A percentile compares a stretch with the other conserved stretches of the same genome.
These are phyloP conservation scores for Drepana falcataria DNA, from an alignment of 2,888 invertebrate species.

Conservation along the genomic window DNA sequence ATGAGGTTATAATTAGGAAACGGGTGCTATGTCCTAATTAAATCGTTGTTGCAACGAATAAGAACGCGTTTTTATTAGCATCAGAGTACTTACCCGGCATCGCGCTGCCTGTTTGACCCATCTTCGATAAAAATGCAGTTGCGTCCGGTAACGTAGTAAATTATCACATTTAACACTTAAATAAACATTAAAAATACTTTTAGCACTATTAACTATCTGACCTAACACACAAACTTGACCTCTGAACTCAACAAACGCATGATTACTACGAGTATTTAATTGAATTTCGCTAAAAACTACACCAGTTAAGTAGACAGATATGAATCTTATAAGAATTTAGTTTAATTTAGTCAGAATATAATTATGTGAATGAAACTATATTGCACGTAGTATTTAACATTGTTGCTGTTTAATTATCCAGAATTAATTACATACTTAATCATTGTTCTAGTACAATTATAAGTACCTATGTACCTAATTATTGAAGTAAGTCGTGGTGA, in stretches of 20 bases:
- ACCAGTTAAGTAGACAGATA: slow-evolving; percentile 5
- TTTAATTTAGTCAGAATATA: slow-evolving; percentile 12
- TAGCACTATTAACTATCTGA: slow-evolving; percentile 34
- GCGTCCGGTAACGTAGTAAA: slow-evolving; percentile 15
- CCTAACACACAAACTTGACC: slow-evolving; percentile 44
- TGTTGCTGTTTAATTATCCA: slow-evolving; percentile 16
- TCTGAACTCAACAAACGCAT: slow-evolving; percentile 46
- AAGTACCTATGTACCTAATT: too few relatives aligned
- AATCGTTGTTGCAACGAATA: slow-evolving; percentile 36
- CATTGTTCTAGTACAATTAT: too few relatives aligned
- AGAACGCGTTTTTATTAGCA: slow-evolving; percentile 9
- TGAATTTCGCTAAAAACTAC: slow-evolving; percentile 13
- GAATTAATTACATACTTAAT: too few relatives aligned
- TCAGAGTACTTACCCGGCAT: slow-evolving; percentile 62
- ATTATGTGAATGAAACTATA: slow-evolving; percentile 13
- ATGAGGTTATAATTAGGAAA: slow-evolving; percentile 29
- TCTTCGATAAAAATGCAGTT: slow-evolving; percentile 26
- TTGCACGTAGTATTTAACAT: slow-evolving; percentile 27
- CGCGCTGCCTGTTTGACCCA: slow-evolving; percentile 68
- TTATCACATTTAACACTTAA: slow-evolving; percentile 22
- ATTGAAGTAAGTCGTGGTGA: too few relatives aligned
- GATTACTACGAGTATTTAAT: slow-evolving; percentile 40
- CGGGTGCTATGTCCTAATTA: slow-evolving; percentile 30
- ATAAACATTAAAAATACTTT: slow-evolving; percentile 28
- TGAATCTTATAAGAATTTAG: slow-evolving; percentile 30